A percentile compares a stretch with the other conserved stretches of the same genome.
These are phyloP conservation scores for Bimastos eiseni DNA, from an alignment of 2,888 invertebrate species.

Conservation along the genomic window DNA sequence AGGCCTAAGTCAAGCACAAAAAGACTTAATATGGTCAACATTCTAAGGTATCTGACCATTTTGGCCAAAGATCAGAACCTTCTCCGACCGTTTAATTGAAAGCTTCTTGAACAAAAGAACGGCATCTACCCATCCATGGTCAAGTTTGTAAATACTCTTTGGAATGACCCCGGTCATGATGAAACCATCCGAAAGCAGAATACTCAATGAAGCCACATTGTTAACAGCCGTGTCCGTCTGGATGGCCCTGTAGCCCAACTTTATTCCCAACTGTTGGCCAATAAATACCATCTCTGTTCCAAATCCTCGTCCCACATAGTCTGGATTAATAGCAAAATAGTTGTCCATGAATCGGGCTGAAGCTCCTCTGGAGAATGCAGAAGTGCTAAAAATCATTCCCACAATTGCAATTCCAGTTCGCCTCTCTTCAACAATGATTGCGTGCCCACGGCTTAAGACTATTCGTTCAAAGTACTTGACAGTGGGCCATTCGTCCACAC, in stretches of 20 bases:
- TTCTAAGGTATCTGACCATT: background rate
- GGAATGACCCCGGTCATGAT: background rate
- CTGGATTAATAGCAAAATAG: background rate
- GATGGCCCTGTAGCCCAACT: background rate
- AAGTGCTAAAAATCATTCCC: background rate
- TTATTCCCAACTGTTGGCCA: background rate
- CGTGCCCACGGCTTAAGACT: background rate
- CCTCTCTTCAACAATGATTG: background rate
- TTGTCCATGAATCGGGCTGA: background rate
- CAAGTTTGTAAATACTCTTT: background rate
- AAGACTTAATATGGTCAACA: background rate
- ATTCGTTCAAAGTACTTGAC: background rate
- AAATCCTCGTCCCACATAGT: background rate
- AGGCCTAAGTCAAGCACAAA: background rate
- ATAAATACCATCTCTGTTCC: background rate
- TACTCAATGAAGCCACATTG: background rate
- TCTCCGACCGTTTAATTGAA: background rate
- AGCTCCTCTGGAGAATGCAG: background rate
- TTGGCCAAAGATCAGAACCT: background rate
- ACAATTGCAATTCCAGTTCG: background rate
- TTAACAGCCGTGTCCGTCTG: slow-evolving; percentile 6
- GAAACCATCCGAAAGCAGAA: background rate
- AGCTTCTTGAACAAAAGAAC: background rate
- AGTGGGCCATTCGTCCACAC: background rate
- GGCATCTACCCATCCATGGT: background rate